Evolutionary conservation across 35 echinoderm and acorn worm species (phyloP).

Genomic region (Hemicentrotus pulcherrimus): DNA sequence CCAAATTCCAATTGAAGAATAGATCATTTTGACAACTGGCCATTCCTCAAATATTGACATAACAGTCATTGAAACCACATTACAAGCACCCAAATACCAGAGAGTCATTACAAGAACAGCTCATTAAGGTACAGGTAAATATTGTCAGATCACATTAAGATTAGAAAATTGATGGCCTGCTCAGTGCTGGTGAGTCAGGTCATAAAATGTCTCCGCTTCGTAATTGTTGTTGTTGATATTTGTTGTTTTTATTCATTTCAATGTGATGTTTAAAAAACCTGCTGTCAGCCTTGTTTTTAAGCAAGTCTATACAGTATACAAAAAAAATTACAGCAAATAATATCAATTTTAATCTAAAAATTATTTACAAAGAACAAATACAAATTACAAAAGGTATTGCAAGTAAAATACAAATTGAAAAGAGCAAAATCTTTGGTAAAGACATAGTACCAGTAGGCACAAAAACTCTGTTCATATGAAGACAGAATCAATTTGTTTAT

Average conservation of each 20-base stretch:
- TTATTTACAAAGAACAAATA: too few species aligned
- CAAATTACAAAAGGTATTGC: too few species aligned
- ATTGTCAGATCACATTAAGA: background rate
- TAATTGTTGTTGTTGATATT: background rate
- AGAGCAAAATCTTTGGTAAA: too few species aligned
- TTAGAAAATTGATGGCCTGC: background rate
- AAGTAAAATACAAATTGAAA: too few species aligned
- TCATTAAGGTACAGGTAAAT: background rate
- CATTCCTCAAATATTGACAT: background rate
- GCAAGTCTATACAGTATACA: too few species aligned
- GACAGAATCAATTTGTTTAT: too few species aligned
- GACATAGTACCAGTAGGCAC: too few species aligned
- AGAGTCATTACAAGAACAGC: background rate
- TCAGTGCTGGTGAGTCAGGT: background rate
- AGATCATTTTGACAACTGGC: background rate
- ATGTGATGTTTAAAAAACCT: too few species aligned
- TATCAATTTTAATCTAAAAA: too few species aligned
- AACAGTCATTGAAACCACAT: background rate
- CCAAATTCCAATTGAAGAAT: background rate
- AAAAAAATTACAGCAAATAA: too few species aligned
- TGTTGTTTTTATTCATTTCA: background rate
- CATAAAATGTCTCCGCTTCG: background rate
- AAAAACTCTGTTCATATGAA: too few species aligned
- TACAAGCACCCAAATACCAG: background rate
- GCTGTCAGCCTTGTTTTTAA: too few species aligned